Conservation (phyloP, 1,140 invertebrate species). For the Euwallacea fornicatus region DNA sequence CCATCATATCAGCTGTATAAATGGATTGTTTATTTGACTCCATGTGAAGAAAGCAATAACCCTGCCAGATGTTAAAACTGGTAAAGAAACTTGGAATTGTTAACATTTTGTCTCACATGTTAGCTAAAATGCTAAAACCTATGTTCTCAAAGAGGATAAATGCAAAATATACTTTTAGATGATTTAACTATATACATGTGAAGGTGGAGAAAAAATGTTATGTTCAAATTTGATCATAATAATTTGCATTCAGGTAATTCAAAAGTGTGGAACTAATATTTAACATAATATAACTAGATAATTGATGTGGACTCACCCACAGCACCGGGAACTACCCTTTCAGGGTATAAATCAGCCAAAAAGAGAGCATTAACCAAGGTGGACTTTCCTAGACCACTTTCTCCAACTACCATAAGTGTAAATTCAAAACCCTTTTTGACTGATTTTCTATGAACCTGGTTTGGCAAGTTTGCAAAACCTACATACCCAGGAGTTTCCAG, state of each 20-base stretch:
- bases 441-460: slow-evolving; percentile 94
- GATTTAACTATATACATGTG: no score
- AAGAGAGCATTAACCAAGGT: slow-evolving; percentile 98
- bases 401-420: slow-evolving; percentile 96
- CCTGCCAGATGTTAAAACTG: slow-evolving; percentile 17
- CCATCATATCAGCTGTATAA: no score
- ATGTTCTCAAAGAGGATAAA: no score
- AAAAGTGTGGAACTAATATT: no score
- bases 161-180: no score
- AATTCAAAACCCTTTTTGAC: slow-evolving; percentile 99
- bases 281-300: no score
- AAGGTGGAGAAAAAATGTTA: no score
- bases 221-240: no score
- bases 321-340: slow-evolving; percentile 83
- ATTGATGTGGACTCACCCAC: slow-evolving; percentile 63
- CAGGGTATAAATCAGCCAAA: slow-evolving; percentile 91
- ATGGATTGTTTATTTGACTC: no score
- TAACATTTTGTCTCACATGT: no score
- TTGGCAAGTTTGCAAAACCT: slow-evolving; percentile 91
- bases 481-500: slow-evolving; percentile 86
- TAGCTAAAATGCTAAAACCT: no score
- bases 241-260: no score
- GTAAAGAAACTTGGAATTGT: not conserved
- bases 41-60: slow-evolving; percentile 8
- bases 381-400: slow-evolving; percentile 96